These are phyloP conservation scores for Anticlea derivata DNA, from an alignment of 2,888 invertebrate genomes.

Conservation along the genomic window DNA sequence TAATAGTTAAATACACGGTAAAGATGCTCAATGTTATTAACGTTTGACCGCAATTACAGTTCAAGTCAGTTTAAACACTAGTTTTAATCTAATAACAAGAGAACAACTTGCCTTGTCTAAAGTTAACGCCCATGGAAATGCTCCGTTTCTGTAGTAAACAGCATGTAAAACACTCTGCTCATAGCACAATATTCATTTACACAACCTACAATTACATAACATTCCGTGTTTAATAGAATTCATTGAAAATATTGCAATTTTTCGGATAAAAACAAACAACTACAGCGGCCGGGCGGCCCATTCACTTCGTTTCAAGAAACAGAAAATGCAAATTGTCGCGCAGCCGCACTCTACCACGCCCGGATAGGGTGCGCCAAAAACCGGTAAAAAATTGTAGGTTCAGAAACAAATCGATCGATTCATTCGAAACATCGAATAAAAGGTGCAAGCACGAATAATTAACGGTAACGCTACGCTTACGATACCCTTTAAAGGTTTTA, in stretches of 20 bases:
- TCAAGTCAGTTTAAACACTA: slow-evolving; percentile 36
- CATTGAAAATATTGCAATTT: slow-evolving; percentile 48
- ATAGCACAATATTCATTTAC: slow-evolving; percentile 44
- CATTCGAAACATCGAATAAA: not conserved
- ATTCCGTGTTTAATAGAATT: slow-evolving; percentile 35
- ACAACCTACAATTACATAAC: slow-evolving; percentile 30
- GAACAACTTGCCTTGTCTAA: slow-evolving; percentile 64
- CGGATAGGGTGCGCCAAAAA: slow-evolving; percentile 54
- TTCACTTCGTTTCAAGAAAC: slow-evolving; percentile 59
- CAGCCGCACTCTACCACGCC: slow-evolving; percentile 81
- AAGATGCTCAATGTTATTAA: not conserved
- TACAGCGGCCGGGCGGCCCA: slow-evolving; percentile 61
- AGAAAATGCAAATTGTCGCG: slow-evolving; percentile 61
- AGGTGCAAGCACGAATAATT: too few relatives aligned
- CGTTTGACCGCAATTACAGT: not conserved
- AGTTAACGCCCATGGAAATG: slow-evolving; percentile 80
- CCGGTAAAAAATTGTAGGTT: slow-evolving; percentile 35
- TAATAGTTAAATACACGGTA: not conserved
- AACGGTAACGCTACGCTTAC: too few relatives aligned
- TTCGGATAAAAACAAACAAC: slow-evolving; percentile 61
- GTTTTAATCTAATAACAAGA: slow-evolving; percentile 78
- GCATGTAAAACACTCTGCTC: slow-evolving; percentile 42
- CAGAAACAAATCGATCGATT: not conserved
- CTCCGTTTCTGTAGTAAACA: slow-evolving; percentile 48
- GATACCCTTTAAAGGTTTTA: too few relatives aligned